Percentiles rank a stretch among this genome's conserved stretches.
phyloP scores from a whole-genome alignment of 2,797 vertebrate genomes.

The Parambassis ranga region DNA sequence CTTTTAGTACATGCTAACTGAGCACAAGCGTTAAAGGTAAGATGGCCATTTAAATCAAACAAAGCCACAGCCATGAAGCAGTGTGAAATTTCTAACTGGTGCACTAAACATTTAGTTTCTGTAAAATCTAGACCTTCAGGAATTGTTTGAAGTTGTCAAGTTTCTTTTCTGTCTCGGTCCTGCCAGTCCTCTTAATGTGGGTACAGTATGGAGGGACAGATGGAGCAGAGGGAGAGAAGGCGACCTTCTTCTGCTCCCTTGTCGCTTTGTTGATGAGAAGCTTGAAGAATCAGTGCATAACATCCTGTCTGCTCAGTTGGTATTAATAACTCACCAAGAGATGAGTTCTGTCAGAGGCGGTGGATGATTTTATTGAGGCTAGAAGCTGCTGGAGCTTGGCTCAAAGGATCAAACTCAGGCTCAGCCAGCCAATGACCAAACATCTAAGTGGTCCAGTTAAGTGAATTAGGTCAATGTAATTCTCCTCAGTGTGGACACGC shows the following conservation, averaged over 20 bases:
- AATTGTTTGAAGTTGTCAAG: conserved; percentile 11
- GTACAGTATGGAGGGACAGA: conserved; percentile 53
- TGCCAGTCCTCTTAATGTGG: conserved; percentile 25
- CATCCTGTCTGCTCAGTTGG: conserved; percentile 68
- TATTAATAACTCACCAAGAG: conserved; percentile 73
- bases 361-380: conserved; percentile 68
- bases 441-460: conserved; percentile 67
- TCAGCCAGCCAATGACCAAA: conserved; percentile 63
- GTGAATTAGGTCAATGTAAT: conserved; percentile 73
- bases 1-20: background rate
- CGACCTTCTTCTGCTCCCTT: conserved; percentile 48
- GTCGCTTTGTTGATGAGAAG: conserved; percentile 66
- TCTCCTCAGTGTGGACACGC: conserved; percentile 49
- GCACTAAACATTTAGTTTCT: background rate
- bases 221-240: conserved; percentile 47
- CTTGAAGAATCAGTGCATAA: conserved; percentile 72
- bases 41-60: conserved; percentile 8
- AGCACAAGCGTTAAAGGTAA: conserved; percentile 8
- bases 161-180: conserved; percentile 21
- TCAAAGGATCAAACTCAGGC: conserved; percentile 67
- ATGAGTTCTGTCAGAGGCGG: conserved; percentile 68
- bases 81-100: background rate
- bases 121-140: background rate
- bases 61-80: background rate
- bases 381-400: conserved; percentile 61